A percentile compares a stretch with the other conserved stretches of the same genome.
phyloP scores from a whole-genome alignment of 2,113 vertebrate genomes.

The Eubucco bourcierii region DNA sequence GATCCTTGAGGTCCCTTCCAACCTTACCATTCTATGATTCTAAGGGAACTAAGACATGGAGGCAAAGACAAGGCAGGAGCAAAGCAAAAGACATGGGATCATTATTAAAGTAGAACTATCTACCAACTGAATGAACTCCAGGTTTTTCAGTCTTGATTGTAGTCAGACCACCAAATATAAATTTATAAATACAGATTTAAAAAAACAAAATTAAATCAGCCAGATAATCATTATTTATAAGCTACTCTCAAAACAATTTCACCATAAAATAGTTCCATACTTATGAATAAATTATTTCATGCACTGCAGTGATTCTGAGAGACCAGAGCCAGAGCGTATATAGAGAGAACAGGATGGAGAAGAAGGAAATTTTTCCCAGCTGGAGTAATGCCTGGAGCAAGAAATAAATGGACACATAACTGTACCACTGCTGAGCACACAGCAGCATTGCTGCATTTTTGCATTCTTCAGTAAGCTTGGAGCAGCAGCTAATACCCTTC shows the following conservation, averaged over 20 bases:
- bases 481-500: not conserved
- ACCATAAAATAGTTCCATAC: not conserved
- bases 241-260: accelerated
- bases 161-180: not conserved
- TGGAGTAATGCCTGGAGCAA: not conserved
- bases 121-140: not conserved
- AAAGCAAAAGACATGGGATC: not conserved
- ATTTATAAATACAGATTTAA: not conserved
- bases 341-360: not conserved
- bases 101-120: not conserved
- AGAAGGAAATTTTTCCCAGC: not conserved
- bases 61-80: not conserved
- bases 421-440: not conserved
- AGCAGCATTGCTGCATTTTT: not conserved
- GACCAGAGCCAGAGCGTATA: not conserved
- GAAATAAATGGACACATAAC: not conserved
- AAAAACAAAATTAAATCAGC: not conserved
- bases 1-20: too few species aligned
- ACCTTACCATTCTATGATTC: too few species aligned
- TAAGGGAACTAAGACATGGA: not conserved
- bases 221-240: not conserved
- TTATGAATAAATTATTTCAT: not conserved
- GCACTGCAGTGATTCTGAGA: not conserved
- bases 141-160: not conserved
- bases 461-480: not conserved